Evolutionary conservation across 2,888 invertebrate genomes (phyloP), one percentile per base, ranked within the genome.

Genomic region (Crocallis elinguaria): DNA sequence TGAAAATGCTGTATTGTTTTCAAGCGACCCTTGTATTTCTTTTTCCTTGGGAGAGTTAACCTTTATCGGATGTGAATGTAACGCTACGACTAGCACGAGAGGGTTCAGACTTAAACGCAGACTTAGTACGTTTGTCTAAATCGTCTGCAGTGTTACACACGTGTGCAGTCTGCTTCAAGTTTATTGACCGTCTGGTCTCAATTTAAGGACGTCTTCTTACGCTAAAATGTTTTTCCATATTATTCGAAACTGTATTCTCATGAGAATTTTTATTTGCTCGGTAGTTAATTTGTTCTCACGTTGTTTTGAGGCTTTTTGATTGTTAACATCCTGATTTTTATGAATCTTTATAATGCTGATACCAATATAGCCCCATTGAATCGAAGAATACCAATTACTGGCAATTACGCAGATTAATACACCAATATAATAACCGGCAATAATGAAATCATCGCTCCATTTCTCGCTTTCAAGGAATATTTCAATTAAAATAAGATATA

Each of bases 101-200:
- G 21, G 43, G 17, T 32, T 16, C 49, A n/a, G 37, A 27, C 19
- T 3, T 3, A n/a, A 0, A 25, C 14, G 30, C 36, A 49, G 43
- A 49, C 42, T 30, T 11, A 32, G 60, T 66, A 64, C 29, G 65
- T 69, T 73, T 66, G 67, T 71, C 64, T 74, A 64, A 73, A 75
- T 70, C 60, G 75, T 77, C 71, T 79, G 73, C 73, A 70, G 69
- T 76, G 69, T 79, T 77, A 71, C 67, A 71, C 66, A 73, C 71
- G 67, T 75, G 69, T 67, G 68, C 59, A 71, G 73, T 67, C 70
- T 73, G 77, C 66, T 74, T 75, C 68, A 77, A 71, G 83, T 82
- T 86, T 88, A 88, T 87, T 82, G 88, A 90, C 85, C 88, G 85
- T 78, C 73, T 58, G 68, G 79, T 80, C 78, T 73, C 55, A 61